Base-by-base conservation (phyloP, 2,888 invertebrate species). In the Hetaerina titia region DNA sequence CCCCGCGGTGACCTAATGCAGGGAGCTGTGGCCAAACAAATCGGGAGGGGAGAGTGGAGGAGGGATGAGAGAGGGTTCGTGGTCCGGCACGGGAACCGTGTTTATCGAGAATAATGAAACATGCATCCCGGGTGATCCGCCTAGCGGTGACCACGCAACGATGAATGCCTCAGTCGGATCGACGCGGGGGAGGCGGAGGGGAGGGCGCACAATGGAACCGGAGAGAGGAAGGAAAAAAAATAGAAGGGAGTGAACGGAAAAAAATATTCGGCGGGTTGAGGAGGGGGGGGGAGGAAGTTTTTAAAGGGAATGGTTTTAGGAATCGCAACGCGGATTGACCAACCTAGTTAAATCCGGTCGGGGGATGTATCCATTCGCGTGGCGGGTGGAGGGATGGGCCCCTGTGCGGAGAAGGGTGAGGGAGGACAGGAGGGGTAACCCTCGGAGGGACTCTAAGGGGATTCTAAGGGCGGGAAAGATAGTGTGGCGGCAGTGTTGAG, bases 401-500 rank as follows among this genome's bases (percentile, higher is more conserved):
- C 45, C 45, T 45, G 45, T 45, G 45, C 45, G 45, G 45, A 45
- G 45, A 81, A 13, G 31, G 19, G 8, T 19, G 1, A 69, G 2
- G n/a, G 69, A 69, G 22, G 19, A 22, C 7, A 22, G 19, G 1
- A 60, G 60, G 17, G 60, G 11, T 2, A 17, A 60, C 2, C 17
- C 13, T 17, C 17, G 60, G 17, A 60, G 60, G 60, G 17, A 60
- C 5, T 60, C 17, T 60, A 17, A 11, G 60, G 17, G 60, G 17
- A 60, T 60, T 60, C 17, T 60, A 17, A 11, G 60, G 17, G 60
- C 17, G 6, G 60, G 95, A 95, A 92, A 94, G 95, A 95, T 95
- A 96, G 95, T 96, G 96, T 9, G 74, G 74, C 22, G 19, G 74
- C 25, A 25, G 15, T 22, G 74, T 22, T 9, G 22, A 81, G 74